phyloP scores from a whole-genome alignment of 2,888 invertebrate genomes.

The Eledone cirrhosa region DNA sequence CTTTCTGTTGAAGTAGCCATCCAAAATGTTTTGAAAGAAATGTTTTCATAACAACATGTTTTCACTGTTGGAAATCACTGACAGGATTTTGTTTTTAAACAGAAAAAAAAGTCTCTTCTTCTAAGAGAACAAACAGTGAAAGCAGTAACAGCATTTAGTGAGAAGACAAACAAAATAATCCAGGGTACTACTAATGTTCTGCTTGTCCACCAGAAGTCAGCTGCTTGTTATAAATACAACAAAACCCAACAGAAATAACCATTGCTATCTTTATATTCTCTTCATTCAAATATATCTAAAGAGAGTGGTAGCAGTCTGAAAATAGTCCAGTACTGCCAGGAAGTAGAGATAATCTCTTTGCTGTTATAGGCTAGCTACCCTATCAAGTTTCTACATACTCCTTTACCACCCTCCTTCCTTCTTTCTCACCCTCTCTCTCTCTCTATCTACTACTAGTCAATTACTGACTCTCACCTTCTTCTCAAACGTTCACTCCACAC shows the following conservation, averaged over 20 bases:
- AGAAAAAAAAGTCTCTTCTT: neutral
- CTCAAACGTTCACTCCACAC: neutral
- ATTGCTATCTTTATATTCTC: neutral
- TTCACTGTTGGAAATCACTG: no score
- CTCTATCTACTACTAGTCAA: neutral
- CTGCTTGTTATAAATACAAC: constrained; percentile 8
- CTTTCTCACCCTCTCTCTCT: neutral
- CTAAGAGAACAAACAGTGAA: neutral
- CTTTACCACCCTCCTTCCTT: no score
- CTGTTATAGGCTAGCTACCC: neutral
- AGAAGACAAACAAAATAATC: no score
- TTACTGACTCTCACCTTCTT: neutral
- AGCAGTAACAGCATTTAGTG: no score
- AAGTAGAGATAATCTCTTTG: constrained; percentile 23
- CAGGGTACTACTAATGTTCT: no score
- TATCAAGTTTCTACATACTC: no score
- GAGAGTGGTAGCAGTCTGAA: neutral
- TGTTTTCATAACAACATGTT: no score
- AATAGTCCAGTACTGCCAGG: constrained; percentile 25
- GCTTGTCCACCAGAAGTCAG: constrained; percentile 15
- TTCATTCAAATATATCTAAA: neutral
- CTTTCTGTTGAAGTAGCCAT: no score
- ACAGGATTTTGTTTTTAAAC: neutral
- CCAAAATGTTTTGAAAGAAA: no score
- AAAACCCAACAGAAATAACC: constrained; percentile 15